These are phyloP conservation scores for Nemotelus pantherinus DNA, from an alignment of 2,888 invertebrate genomes.

Conservation along the genomic window DNA sequence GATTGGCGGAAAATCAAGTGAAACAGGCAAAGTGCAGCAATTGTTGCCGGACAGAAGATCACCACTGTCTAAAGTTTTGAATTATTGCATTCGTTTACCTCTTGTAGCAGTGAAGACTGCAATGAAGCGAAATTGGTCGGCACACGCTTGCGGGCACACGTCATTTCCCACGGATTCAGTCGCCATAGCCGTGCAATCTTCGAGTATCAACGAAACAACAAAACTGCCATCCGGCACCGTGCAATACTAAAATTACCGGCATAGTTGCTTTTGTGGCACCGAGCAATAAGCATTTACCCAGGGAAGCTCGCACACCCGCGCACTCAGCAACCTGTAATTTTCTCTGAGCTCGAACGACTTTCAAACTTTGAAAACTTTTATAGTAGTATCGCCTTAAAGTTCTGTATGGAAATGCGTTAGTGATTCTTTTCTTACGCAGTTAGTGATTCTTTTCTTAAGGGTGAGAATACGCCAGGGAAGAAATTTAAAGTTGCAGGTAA, in stretches of 20 bases:
- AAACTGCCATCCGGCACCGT: constrained; percentile 38
- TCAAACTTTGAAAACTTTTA: constrained; percentile 30
- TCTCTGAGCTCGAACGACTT: constrained; percentile 28
- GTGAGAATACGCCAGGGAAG: constrained; percentile 4
- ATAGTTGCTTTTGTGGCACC: constrained; percentile 29
- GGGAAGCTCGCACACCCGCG: constrained; percentile 49
- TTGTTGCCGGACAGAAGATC: constrained; percentile 41
- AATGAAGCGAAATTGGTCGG: constrained; percentile 66
- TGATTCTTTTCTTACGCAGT: neutral
- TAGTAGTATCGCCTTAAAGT: constrained; percentile 17
- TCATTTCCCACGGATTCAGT: constrained; percentile 68
- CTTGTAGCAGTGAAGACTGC: constrained; percentile 53
- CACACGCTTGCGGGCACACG: constrained; percentile 73
- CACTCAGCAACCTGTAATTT: constrained; percentile 50
- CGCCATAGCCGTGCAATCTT: constrained; percentile 38
- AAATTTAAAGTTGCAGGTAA: neutral
- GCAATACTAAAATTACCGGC: constrained; percentile 40
- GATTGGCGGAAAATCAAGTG: constrained; percentile 20
- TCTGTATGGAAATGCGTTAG: neutral
- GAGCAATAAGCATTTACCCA: constrained; percentile 22
- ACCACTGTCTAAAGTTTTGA: constrained; percentile 56
- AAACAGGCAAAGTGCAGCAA: constrained; percentile 26
- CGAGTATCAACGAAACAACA: constrained; percentile 28
- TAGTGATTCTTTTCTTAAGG: neutral
- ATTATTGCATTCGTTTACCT: constrained; percentile 67